Evolutionary conservation across 2,113 vertebrate genomes (phyloP), one percentile per base, ranked within the genome.

Genomic region (Stomatorhinus ivindoensis): DNA sequence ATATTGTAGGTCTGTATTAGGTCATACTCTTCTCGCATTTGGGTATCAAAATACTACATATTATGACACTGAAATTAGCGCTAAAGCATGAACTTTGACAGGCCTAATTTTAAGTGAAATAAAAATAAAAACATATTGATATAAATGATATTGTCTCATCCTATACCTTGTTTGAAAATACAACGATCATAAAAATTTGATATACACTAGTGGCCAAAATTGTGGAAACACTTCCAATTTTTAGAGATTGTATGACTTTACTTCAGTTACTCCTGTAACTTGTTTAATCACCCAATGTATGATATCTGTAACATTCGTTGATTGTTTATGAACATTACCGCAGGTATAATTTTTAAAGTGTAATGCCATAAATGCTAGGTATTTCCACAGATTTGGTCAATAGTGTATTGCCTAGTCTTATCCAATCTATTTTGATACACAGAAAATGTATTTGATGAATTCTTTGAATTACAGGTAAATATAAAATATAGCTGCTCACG

Each of bases 401-500:
- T 1, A 61, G 24, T 61, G 55, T 9, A 61, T 10, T 69, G 61
- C 27, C n/a, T 27, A 11, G 61, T 27, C n/a, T 1, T 11, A 31
- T 31, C 61, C 10, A 17, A 76, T 39, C 73, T 80, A 42, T 21
- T 80, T 42, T 50, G 9, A 50, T 27, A n/a, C 24, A 10, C 0
- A 53, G 3, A 21, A 35, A 51, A 53, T 53, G n/a, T 55, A 53
- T 50, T 53, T 35, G 3, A 55, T 53, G 17, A 27, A 86, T 86
- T 51, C 15, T 35, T 84, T 80, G 35, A 39, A 80, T 80, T 15
- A 80, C 5, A 80, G 15, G 35, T 3, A 8, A 50, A 82, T 42
- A 69, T 69, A 1, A 55, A n/a, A 13, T 24, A 24, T 27, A 10
- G 39, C 8, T 89, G 97, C 97, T 96, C 91, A 99, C 98, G 98